Evolutionary conservation across 1,140 invertebrate genomes (phyloP).

Genomic region (Acromyrmex charruanus): DNA sequence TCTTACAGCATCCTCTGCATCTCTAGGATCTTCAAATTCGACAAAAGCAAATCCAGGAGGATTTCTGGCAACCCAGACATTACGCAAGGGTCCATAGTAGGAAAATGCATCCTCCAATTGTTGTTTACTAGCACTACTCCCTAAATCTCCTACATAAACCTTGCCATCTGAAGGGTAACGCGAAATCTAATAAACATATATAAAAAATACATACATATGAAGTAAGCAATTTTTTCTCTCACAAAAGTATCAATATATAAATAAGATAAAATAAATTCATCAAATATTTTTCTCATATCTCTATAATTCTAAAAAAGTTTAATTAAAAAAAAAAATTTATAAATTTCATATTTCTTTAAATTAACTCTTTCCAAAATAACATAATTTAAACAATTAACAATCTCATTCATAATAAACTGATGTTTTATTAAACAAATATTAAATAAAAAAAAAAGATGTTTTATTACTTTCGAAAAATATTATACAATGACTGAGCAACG

Average conservation of each 20-base stretch:
- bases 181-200: conserved; percentile 86
- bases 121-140: conserved; percentile 95
- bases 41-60: conserved; percentile 98
- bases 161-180: conserved; percentile 97
- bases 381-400: neutral
- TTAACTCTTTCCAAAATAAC: neutral
- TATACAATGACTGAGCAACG: neutral
- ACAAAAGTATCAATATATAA: neutral
- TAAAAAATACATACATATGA: conserved; percentile 94
- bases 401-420: neutral
- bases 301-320: neutral
- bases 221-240: conserved; percentile 80
- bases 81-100: conserved; percentile 97
- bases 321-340: neutral
- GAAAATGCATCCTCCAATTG: conserved; percentile 97
- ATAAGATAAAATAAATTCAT: neutral
- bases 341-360: neutral
- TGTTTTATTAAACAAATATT: neutral
- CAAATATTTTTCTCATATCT: neutral
- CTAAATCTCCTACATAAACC: conserved; percentile 99
- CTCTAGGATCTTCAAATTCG: conserved; percentile 98
- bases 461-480: neutral
- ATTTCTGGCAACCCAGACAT: conserved; percentile 99
- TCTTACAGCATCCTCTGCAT: conserved; percentile 98
- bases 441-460: neutral